A percentile compares a stretch with the other conserved stretches of the same genome.
Evolutionary conservation across 2,113 vertebrate genomes (phyloP).

Genomic region (Scomber colias): DNA sequence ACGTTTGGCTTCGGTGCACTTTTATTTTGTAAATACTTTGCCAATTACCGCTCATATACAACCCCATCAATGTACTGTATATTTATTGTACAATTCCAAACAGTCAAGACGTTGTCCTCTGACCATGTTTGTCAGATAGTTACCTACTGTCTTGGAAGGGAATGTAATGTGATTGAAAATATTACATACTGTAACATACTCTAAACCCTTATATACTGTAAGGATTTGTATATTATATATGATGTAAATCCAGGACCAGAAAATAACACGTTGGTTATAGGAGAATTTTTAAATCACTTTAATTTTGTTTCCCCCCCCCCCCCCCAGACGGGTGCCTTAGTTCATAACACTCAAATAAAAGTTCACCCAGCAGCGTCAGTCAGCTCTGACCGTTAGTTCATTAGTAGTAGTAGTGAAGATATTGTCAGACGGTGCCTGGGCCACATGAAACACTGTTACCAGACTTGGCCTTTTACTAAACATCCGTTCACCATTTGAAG

Average conservation of each 20-base stretch:
- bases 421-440: slow-evolving; percentile 50
- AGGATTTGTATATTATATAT: slow-evolving; percentile 65
- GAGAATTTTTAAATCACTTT: slow-evolving; percentile 29
- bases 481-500: slow-evolving; percentile 57
- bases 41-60: slow-evolving; percentile 56
- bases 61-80: slow-evolving; percentile 79
- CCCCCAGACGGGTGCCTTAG: slow-evolving; percentile 58
- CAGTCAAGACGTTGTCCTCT: slow-evolving; percentile 56
- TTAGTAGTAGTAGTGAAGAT: slow-evolving; percentile 1
- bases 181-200: slow-evolving; percentile 70
- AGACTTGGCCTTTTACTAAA: slow-evolving; percentile 48
- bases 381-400: slow-evolving; percentile 9
- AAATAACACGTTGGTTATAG: slow-evolving; percentile 35
- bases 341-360: slow-evolving; percentile 25
- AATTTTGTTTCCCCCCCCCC: background rate
- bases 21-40: slow-evolving; percentile 74
- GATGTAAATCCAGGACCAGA: slow-evolving; percentile 63
- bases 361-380: slow-evolving; percentile 28
- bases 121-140: slow-evolving; percentile 55
- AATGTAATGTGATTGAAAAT: slow-evolving; percentile 68
- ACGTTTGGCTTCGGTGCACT: slow-evolving; percentile 74
- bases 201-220: slow-evolving; percentile 66
- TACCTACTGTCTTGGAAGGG: slow-evolving; percentile 71
- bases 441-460: slow-evolving; percentile 25
- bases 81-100: slow-evolving; percentile 80